A percentile compares a stretch with the other conserved stretches of the same genome.
phyloP scores from a whole-genome alignment of 1,140 invertebrate genomes.

The Meloidogyne floridensis region DNA sequence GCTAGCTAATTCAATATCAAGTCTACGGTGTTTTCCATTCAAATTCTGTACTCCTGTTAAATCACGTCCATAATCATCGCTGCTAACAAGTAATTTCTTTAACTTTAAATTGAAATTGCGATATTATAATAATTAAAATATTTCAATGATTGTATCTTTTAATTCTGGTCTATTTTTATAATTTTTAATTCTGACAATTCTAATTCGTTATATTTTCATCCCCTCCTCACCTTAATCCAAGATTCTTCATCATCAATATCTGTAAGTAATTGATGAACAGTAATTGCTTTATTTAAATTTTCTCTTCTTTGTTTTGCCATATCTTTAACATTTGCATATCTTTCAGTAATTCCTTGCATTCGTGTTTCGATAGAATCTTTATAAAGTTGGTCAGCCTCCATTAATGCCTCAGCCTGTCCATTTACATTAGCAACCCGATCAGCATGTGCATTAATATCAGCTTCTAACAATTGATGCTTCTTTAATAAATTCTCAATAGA shows the following conservation, averaged over 20 bases:
- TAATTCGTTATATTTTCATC: not conserved
- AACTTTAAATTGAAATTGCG: too few species aligned
- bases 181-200: not conserved
- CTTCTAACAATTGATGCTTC: constrained; percentile 77
- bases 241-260: constrained; percentile 99
- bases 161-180: not conserved
- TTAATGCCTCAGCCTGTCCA: constrained; percentile 85
- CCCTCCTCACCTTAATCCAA: constrained; percentile 89
- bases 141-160: too few species aligned
- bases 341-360: constrained; percentile 84
- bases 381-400: constrained; percentile 92
- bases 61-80: constrained; percentile 96
- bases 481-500: constrained; percentile 94
- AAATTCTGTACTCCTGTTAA: constrained; percentile 72
- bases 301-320: constrained; percentile 75
- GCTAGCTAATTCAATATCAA: constrained; percentile 85
- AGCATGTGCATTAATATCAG: constrained; percentile 86
- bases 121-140: too few species aligned
- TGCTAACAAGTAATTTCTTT: constrained; percentile 79
- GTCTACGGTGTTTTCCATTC: constrained; percentile 94
- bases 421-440: constrained; percentile 91
- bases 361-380: constrained; percentile 88
- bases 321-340: constrained; percentile 75
- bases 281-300: constrained; percentile 89
- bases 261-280: constrained; percentile 96